Conservation (phyloP, 2,797 vertebrate genomes). For the Sebastes aleutianus region DNA sequence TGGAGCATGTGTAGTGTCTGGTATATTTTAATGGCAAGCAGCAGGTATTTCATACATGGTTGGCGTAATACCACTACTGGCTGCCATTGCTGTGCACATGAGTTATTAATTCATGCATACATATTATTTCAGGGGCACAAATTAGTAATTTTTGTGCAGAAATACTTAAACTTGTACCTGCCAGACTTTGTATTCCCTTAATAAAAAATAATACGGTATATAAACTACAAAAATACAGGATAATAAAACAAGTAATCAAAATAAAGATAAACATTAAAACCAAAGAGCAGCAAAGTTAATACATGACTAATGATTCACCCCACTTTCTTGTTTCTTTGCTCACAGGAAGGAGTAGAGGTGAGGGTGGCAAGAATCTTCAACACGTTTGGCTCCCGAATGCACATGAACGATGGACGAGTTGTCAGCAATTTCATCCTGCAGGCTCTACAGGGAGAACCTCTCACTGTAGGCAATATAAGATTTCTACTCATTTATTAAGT, state of each 20-base stretch:
- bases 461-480: constrained; percentile 86
- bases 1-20: background rate
- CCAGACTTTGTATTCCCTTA: background rate
- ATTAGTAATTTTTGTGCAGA: background rate
- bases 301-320: background rate
- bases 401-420: constrained; percentile 98
- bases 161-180: background rate
- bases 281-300: background rate
- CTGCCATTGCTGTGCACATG: background rate
- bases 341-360: constrained; percentile 98
- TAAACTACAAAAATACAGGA: background rate
- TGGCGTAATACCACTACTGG: background rate
- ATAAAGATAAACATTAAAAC: background rate
- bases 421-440: constrained; percentile 99
- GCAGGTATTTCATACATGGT: background rate
- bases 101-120: background rate
- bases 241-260: background rate
- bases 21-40: background rate
- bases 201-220: background rate
- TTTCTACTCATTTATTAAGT: background rate
- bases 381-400: constrained; percentile 98
- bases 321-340: constrained; percentile 13
- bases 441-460: constrained; percentile 94
- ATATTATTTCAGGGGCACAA: background rate
- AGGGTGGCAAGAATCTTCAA: constrained; percentile 98